Base-by-base conservation (phyloP, 2,797 vertebrate species). In the Schizopygopsis pylzovi region DNA sequence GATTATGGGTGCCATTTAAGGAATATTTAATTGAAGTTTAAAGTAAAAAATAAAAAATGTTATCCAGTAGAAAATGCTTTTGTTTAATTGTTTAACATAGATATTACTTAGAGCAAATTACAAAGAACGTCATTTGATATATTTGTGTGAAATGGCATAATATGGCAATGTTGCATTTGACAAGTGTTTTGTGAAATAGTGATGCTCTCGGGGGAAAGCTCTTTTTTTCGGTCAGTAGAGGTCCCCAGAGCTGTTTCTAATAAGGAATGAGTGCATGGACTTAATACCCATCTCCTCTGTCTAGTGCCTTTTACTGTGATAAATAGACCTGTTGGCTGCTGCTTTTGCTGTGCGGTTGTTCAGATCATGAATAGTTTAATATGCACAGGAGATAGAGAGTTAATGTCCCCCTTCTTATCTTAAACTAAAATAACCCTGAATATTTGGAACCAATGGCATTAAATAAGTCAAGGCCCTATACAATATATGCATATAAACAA, bases 181-280 rank as follows among this genome's bases (percentile, higher is more conserved):
- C 22, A 41, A 41, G 41, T 7, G 41, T 18, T 84, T 84, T 77
- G 4, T 61, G 20, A 52, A 25, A 33, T 4, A 28, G 15, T 22
- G 49, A 43, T 2, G 73, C 33, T 85, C 49, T 15, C 13, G 0
- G 8, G 5, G 4, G 12, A 56, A 52, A 68, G 22, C 33, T 33
- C 18, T 73, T 65, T 15, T 12, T 41, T 56, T 86, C 85, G 79
- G 83, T 75, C 90, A 89, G 87, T 86, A 88, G 90, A 89, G 89
- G 91, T 89, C 90, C 71, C 77, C 80, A 87, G 81, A 83, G 88
- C 41, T 86, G 85, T 88, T 86, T 63, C 37, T 54, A 49, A 41
- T 39, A 5, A 37, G 79, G 16, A 68, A 68, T n/a, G 70, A 49
- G 18, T 61, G 25, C 72, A 56, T 59, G 20, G 43, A 75, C 39